These are phyloP conservation scores for Sycophila texana DNA, from an alignment of 2,888 invertebrate genomes.

Conservation along the genomic window DNA sequence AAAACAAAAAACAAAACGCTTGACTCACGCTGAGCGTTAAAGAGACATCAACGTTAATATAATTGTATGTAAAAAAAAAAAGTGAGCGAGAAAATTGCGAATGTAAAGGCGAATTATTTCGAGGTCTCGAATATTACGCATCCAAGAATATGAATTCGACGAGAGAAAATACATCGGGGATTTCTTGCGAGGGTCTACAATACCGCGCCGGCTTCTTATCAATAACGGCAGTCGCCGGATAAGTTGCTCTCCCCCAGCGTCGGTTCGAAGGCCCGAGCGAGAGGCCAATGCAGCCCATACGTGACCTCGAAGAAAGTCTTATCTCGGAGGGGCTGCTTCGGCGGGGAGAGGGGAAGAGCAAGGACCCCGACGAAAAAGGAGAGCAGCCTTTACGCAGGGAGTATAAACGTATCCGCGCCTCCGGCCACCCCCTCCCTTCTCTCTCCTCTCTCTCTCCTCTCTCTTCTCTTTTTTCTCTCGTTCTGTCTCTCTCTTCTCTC, in stretches of 20 bases:
- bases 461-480: no score
- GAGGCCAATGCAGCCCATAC: not conserved
- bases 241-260: not conserved
- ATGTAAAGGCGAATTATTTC: no score
- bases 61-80: no score
- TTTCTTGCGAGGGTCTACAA: not conserved
- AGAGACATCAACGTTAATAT: no score
- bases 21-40: no score
- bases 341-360: not conserved
- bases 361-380: not conserved
- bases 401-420: no score
- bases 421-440: no score
- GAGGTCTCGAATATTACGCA: not conserved
- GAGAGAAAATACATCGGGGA: not conserved
- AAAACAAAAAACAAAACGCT: no score
- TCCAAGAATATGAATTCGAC: not conserved
- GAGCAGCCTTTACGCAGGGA: not conserved
- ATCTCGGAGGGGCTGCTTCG: not conserved
- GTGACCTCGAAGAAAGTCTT: conserved; percentile 1
- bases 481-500: no score
- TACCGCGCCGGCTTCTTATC: conserved; percentile 10
- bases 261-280: not conserved
- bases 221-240: not conserved
- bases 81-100: no score
- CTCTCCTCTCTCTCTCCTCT: no score